These are phyloP conservation scores for Neotoxoptera formosana DNA, from an alignment of 1,140 invertebrate genomes.

Conservation along the genomic window DNA sequence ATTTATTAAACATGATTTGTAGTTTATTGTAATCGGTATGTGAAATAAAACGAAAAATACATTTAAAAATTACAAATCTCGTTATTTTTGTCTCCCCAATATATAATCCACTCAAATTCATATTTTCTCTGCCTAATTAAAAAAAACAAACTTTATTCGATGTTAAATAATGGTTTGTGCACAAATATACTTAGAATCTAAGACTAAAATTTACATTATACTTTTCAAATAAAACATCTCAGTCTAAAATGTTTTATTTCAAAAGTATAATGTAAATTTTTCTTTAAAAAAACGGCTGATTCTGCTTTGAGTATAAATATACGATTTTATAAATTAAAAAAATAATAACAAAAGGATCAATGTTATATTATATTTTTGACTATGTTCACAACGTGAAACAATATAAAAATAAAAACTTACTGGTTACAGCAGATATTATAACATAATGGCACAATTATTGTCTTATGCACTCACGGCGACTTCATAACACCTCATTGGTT, in stretches of 20 bases:
- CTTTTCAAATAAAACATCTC: too few species aligned
- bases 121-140: background rate
- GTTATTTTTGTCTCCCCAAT: background rate
- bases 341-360: background rate
- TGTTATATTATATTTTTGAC: background rate
- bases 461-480: background rate
- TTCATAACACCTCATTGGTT: background rate
- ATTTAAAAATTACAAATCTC: background rate
- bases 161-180: background rate
- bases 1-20: conserved; percentile 52
- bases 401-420: background rate
- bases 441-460: background rate
- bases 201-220: too few species aligned
- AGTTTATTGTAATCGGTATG: conserved; percentile 45
- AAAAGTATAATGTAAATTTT: background rate
- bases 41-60: conserved; percentile 28
- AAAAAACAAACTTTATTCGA: background rate
- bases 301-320: background rate
- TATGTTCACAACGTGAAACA: background rate
- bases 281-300: background rate
- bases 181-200: background rate
- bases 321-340: background rate
- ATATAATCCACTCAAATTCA: background rate
- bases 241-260: background rate
- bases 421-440: background rate